These are phyloP conservation scores for Melolontha melolontha DNA, from an alignment of 2,888 invertebrate genomes.

Conservation along the genomic window DNA sequence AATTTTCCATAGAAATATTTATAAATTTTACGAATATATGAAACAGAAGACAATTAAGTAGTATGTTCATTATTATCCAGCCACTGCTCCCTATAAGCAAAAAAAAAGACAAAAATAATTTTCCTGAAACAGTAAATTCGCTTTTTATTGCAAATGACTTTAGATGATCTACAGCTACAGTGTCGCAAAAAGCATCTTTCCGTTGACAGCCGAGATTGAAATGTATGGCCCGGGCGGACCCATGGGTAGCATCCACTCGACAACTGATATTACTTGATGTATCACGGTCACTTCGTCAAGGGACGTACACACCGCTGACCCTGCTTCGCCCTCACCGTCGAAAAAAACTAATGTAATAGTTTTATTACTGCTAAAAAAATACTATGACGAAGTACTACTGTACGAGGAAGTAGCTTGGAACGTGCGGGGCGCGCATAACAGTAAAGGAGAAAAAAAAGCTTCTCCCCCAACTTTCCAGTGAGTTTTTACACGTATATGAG, in stretches of 20 bases:
- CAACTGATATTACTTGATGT: constrained; percentile 67
- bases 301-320: constrained; percentile 58
- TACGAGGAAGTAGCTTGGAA: not conserved
- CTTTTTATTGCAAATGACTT: constrained; percentile 21
- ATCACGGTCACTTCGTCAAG: constrained; percentile 66
- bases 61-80: no score
- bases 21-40: no score
- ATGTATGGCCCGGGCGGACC: constrained; percentile 64
- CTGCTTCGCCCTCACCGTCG: constrained; percentile 50
- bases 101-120: no score
- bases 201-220: constrained; percentile 66
- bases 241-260: constrained; percentile 62
- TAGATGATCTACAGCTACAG: constrained; percentile 32
- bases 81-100: no score
- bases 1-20: no score
- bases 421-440: not conserved
- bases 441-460: constrained; percentile 36
- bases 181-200: constrained; percentile 35
- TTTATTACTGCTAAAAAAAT: constrained; percentile 59
- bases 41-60: no score
- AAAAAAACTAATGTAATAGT: constrained; percentile 66
- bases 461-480: constrained; percentile 44
- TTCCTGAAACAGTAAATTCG: no score
- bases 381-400: not conserved
- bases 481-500: constrained; percentile 55